Conservation (phyloP, 2,113 vertebrate species). For the Halcyon senegalensis region DNA sequence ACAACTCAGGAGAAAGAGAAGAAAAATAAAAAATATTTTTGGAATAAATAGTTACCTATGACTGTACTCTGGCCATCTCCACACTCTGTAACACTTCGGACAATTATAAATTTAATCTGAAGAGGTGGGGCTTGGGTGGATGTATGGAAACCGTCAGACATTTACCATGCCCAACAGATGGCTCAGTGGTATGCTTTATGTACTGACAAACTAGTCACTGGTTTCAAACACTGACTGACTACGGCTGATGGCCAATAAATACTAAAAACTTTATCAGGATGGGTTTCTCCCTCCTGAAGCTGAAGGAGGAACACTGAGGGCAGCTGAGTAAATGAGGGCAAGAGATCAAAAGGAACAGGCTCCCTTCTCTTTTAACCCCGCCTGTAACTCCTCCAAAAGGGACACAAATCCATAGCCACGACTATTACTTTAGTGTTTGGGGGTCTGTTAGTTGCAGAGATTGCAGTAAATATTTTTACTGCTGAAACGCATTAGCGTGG, state of each 20-base stretch:
- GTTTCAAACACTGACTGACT: neutral
- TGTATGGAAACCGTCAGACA: neutral
- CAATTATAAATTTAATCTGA: neutral
- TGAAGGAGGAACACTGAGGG: neutral
- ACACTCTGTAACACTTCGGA: neutral
- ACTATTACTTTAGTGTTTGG: accelerated
- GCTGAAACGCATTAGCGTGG: neutral
- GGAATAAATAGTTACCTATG: neutral
- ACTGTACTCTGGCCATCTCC: neutral
- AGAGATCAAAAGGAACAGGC: slow-evolving; percentile 58
- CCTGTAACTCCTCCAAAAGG: neutral
- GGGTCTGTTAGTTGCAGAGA: neutral
- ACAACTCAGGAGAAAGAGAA: neutral
- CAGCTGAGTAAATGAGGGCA: slow-evolving; percentile 20
- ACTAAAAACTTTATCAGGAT: slow-evolving; percentile 27
- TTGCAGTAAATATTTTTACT: neutral
- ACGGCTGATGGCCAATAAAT: neutral
- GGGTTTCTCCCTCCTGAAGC: slow-evolving; percentile 29
- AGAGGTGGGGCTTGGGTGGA: neutral
- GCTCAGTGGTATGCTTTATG: neutral
- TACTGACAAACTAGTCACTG: neutral
- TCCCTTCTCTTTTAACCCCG: neutral
- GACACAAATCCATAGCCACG: neutral
- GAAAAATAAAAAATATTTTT: neutral
- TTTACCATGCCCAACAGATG: neutral